phyloP scores from a whole-genome alignment of 2,797 vertebrate species.

The Phoeniculus purpureus region DNA sequence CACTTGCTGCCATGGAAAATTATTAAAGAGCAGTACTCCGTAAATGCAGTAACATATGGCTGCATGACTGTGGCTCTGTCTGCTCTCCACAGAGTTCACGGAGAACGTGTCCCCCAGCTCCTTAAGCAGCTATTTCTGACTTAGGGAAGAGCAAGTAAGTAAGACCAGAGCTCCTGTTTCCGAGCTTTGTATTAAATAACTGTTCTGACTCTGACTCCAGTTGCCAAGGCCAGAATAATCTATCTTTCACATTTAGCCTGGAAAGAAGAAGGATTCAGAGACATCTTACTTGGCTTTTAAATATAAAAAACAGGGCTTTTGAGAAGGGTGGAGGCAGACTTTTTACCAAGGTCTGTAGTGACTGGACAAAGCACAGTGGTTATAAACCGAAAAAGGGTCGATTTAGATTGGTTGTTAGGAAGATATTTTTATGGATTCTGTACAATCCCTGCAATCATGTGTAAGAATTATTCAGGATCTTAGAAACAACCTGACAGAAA shows the following conservation, averaged over 20 bases:
- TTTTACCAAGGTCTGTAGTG: neutral
- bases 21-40: constrained; percentile 10
- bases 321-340: neutral
- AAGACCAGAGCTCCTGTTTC: neutral
- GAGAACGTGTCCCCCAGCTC: neutral
- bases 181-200: neutral
- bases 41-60: neutral
- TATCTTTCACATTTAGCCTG: neutral
- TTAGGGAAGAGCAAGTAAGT: neutral
- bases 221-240: neutral
- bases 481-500: neutral
- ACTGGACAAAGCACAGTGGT: neutral
- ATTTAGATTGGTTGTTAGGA: neutral
- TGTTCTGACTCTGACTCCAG: neutral
- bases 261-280: neutral
- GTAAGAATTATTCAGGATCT: neutral
- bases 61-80: neutral
- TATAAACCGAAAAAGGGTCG: neutral
- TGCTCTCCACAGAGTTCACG: neutral
- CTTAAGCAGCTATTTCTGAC: neutral
- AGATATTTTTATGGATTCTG: neutral
- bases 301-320: neutral
- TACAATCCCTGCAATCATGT: neutral
- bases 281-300: neutral
- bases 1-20: constrained; percentile 18